A percentile compares a stretch with the other conserved stretches of the same genome.
phyloP scores from a whole-genome alignment of 1,140 invertebrate species.

The Drosophila lini region DNA sequence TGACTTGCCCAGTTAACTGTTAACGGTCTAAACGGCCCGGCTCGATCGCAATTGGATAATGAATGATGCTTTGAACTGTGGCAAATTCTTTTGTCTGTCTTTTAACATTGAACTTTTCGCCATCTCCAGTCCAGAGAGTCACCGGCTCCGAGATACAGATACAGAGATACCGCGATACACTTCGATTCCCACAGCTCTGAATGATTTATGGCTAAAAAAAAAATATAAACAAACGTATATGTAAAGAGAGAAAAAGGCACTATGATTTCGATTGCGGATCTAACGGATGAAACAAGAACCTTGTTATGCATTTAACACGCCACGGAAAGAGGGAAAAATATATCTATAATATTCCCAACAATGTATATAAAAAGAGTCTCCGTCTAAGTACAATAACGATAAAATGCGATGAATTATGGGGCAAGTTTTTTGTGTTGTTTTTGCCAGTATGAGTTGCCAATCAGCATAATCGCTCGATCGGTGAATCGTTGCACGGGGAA shows the following conservation, averaged over 20 bases:
- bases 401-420: constrained; percentile 77
- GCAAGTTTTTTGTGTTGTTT: constrained; percentile 65
- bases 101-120: constrained; percentile 81
- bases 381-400: constrained; percentile 61
- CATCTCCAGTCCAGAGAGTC: constrained; percentile 38
- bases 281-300: constrained; percentile 82
- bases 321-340: constrained; percentile 29
- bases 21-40: constrained; percentile 49
- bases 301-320: constrained; percentile 81
- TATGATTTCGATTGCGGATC: constrained; percentile 71
- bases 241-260: constrained; percentile 68
- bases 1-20: constrained; percentile 75
- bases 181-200: constrained; percentile 77
- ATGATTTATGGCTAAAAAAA: constrained; percentile 73
- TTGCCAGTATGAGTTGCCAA: constrained; percentile 41
- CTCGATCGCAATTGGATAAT: constrained; percentile 71
- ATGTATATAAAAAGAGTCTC: constrained; percentile 48
- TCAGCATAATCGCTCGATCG: constrained; percentile 56
- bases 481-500: constrained; percentile 25
- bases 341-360: constrained; percentile 13
- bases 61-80: constrained; percentile 79
- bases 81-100: constrained; percentile 75
- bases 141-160: constrained; percentile 53
- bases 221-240: constrained; percentile 38
- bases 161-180: constrained; percentile 38